phyloP scores from a whole-genome alignment of 2,797 vertebrate genomes.

The Lacerta viridis region DNA sequence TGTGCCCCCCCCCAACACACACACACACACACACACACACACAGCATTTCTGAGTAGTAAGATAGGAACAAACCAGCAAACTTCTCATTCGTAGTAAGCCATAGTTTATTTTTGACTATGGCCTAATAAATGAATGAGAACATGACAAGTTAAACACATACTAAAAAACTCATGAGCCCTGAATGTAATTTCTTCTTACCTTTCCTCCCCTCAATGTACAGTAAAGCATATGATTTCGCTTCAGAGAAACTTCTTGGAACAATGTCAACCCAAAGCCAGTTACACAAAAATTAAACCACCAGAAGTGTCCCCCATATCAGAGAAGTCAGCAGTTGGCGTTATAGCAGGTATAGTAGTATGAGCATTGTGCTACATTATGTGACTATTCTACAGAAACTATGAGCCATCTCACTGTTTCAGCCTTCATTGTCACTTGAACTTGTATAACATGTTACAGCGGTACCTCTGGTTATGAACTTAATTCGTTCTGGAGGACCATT shows the following conservation, averaged over 20 bases:
- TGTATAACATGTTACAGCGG: too few relatives aligned
- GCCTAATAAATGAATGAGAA: neutral
- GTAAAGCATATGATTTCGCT: constrained; percentile 73
- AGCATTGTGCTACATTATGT: too few relatives aligned
- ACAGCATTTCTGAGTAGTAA: too few relatives aligned
- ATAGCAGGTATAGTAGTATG: constrained; percentile 8
- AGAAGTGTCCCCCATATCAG: neutral
- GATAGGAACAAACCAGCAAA: too few relatives aligned
- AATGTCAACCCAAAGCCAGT: constrained; percentile 52
- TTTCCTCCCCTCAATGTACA: constrained; percentile 68
- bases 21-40: too few relatives aligned
- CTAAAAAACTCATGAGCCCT: neutral
- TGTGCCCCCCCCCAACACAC: too few relatives aligned
- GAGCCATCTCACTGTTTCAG: neutral
- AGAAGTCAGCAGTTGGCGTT: neutral
- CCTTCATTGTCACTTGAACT: neutral
- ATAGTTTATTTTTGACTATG: too few relatives aligned
- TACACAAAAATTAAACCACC: constrained; percentile 25
- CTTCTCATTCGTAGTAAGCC: too few relatives aligned
- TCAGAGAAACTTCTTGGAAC: constrained; percentile 75
- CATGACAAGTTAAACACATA: neutral
- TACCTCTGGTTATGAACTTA: too few relatives aligned
- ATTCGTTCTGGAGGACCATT: too few relatives aligned
- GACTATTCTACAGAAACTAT: neutral
- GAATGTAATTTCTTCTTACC: constrained; percentile 11